phyloP scores from a whole-genome alignment of 2,797 vertebrate species.

The Sardinella longiceps region DNA sequence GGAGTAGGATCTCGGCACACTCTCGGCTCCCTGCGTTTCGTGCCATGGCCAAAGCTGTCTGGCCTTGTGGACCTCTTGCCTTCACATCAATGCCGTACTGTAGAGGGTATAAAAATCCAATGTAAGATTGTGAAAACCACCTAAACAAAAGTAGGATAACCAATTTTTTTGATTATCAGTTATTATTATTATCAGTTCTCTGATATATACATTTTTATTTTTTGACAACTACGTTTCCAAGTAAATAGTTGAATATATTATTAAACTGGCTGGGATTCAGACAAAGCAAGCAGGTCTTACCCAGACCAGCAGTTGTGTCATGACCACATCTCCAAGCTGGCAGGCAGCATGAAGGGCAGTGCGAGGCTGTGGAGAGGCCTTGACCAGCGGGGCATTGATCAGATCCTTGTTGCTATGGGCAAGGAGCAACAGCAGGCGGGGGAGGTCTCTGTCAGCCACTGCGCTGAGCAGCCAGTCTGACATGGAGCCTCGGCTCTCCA shows the following conservation, averaged over 20 bases:
- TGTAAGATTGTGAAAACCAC: neutral
- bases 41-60: conserved; percentile 84
- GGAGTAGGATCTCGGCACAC: conserved; percentile 87
- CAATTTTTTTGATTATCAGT: no score
- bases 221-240: neutral
- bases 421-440: conserved; percentile 84
- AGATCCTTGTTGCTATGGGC: conserved; percentile 89
- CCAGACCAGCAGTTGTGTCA: conserved; percentile 95
- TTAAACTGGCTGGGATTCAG: neutral
- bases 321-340: conserved; percentile 88
- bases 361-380: conserved; percentile 65
- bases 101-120: neutral
- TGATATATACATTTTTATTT: neutral
- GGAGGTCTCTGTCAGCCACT: conserved; percentile 83
- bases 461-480: conserved; percentile 72
- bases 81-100: conserved; percentile 91
- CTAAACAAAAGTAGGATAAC: neutral
- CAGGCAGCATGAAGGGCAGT: conserved; percentile 88
- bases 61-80: conserved; percentile 82
- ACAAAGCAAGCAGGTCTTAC: conserved; percentile 63
- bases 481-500: conserved; percentile 69
- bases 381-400: conserved; percentile 70
- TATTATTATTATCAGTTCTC: neutral
- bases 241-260: neutral
- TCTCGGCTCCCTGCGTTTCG: conserved; percentile 84